A percentile compares a stretch with the other conserved stretches of the same genome.
Evolutionary conservation across 2,797 vertebrate species (phyloP).

Genomic region (Amazona finschi): DNA sequence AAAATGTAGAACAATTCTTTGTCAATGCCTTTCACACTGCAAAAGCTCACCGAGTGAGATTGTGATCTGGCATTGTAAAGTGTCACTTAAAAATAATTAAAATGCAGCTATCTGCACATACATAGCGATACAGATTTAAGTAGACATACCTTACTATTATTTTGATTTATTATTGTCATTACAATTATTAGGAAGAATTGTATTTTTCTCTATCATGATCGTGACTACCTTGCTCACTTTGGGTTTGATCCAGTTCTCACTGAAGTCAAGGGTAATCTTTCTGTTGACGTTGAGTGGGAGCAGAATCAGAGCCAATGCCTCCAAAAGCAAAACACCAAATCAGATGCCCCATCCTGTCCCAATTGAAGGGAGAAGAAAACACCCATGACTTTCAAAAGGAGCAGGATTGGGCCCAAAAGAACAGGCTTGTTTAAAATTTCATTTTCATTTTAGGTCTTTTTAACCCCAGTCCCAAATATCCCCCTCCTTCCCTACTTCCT

Average conservation of each 20-base stretch:
- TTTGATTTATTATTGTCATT: constrained; percentile 72
- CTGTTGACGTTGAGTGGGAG: constrained; percentile 40
- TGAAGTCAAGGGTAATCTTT: constrained; percentile 47
- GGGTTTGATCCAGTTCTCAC: constrained; percentile 55
- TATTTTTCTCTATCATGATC: constrained; percentile 72
- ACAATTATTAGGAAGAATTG: constrained; percentile 48
- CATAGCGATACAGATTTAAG: constrained; percentile 50
- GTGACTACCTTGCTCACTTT: constrained; percentile 72
- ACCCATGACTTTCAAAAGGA: constrained; percentile 51
- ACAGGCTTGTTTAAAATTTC: constrained; percentile 50
- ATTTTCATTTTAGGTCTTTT: constrained; percentile 75
- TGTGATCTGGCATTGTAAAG: constrained; percentile 21
- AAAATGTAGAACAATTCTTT: constrained; percentile 9
- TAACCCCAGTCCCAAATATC: not conserved
- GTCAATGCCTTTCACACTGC: not conserved
- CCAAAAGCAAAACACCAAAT: constrained; percentile 8
- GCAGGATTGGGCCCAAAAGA: constrained; percentile 58
- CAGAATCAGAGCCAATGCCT: constrained; percentile 40
- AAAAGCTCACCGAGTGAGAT: not conserved
- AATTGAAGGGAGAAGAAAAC: constrained; percentile 57
- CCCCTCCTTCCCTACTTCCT: not conserved
- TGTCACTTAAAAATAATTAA: constrained; percentile 36
- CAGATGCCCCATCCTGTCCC: constrained; percentile 54
- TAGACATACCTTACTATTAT: constrained; percentile 33
- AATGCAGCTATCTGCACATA: constrained; percentile 50